Evolutionary conservation across 2,113 vertebrate species (phyloP).

Genomic region (Nyctibius bracteatus): DNA sequence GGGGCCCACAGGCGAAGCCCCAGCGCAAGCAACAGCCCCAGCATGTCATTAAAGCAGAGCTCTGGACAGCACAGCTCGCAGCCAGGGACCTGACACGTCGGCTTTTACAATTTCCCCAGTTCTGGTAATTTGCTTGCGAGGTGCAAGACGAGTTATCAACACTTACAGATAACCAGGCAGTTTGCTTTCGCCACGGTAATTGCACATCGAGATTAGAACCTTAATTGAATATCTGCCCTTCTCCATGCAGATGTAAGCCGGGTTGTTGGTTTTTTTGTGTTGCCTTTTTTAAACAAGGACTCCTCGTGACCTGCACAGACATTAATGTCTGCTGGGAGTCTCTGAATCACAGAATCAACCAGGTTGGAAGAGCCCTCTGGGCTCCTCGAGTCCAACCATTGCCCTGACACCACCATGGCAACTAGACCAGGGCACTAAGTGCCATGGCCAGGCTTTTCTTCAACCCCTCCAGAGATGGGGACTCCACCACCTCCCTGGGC

Average conservation of each 20-base stretch:
- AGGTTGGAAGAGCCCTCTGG: too few species aligned
- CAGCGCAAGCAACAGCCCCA: neutral
- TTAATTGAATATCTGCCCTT: neutral
- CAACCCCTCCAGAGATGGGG: too few species aligned
- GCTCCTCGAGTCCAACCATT: too few species aligned
- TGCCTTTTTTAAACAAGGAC: neutral
- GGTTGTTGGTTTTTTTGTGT: neutral
- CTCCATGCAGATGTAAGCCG: neutral
- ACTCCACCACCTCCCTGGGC: too few species aligned
- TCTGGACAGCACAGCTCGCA: fast-evolving
- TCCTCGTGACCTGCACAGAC: neutral
- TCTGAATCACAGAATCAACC: too few species aligned
- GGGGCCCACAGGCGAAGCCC: neutral
- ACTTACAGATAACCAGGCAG: neutral
- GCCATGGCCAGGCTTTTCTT: too few species aligned
- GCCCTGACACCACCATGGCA: too few species aligned
- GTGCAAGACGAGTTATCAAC: neutral
- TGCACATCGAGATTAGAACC: neutral
- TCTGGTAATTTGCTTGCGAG: neutral
- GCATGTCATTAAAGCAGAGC: fast-evolving
- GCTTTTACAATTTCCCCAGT: neutral
- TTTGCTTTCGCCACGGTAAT: neutral
- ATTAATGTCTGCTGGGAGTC: neutral
- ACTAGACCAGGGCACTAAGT: too few species aligned
- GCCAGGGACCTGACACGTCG: fast-evolving